These are phyloP conservation scores for Drosophila vallismaia DNA, from an alignment of 2,888 invertebrate genomes.

Conservation along the genomic window DNA sequence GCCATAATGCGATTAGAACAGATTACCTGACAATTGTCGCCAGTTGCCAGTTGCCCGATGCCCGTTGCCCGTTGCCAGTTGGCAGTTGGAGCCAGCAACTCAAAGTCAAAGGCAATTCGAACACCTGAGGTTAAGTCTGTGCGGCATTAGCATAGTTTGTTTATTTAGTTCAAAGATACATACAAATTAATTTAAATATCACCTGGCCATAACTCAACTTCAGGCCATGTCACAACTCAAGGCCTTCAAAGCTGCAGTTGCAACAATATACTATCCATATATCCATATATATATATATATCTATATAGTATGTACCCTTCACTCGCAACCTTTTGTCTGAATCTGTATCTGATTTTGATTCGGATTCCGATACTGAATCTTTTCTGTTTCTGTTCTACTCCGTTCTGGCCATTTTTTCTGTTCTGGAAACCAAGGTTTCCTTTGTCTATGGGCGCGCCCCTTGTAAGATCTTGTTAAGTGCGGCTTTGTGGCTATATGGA, in stretches of 20 bases:
- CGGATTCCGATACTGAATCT: not conserved
- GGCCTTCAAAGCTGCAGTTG: constrained; percentile 61
- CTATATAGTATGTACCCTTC: constrained; percentile 55
- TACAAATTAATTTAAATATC: constrained; percentile 77
- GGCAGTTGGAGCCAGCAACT: constrained; percentile 1
- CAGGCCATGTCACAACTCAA: constrained; percentile 63
- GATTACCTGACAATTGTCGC: constrained; percentile 76
- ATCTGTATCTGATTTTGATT: constrained; percentile 9
- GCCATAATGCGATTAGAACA: constrained; percentile 80
- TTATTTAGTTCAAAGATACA: constrained; percentile 72
- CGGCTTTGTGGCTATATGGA: constrained; percentile 54
- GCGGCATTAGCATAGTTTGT: constrained; percentile 73
- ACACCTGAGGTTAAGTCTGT: constrained; percentile 60
- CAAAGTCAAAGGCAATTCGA: constrained; percentile 7
- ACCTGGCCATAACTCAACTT: constrained; percentile 71
- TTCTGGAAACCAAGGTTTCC: constrained; percentile 67
- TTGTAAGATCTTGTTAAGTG: constrained; percentile 54
- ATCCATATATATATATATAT: not conserved
- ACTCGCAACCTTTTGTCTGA: constrained; percentile 63
- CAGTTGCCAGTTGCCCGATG: constrained; percentile 11
- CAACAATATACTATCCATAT: constrained; percentile 33
- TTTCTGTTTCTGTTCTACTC: constrained; percentile 10
- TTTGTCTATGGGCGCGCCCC: constrained; percentile 66
- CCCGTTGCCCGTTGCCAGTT: not conserved
- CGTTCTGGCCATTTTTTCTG: constrained; percentile 13